Evolutionary conservation across 2,888 invertebrate genomes (phyloP), one percentile per base, ranked within the genome.

Genomic region (Hemithea aestivaria): DNA sequence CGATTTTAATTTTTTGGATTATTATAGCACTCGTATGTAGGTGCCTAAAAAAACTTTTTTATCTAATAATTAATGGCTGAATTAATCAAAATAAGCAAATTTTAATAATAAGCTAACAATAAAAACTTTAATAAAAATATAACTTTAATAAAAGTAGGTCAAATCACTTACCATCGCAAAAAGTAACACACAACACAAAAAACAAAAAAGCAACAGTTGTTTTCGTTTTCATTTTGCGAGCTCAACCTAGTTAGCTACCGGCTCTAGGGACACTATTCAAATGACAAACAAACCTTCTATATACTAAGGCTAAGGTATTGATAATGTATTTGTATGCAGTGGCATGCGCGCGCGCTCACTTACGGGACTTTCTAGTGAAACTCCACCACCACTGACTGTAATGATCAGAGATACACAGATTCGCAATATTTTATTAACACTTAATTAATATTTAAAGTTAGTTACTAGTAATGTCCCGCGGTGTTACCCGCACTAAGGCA

Each of bases 351-450:
- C 62, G 43, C 76, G 75, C 71, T 73, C 69, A 61, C 69, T 75
- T 74, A 74, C 75, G 77, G 80, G 75, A 85, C 88, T 88, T 88
- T 88, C 88, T 87, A 79, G 66, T 74, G 87, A 88, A 87, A 87
- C 79, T 82, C 77, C 73, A 38, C 64, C 64, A 67, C 68, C 57
- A 67, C 65, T 61, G 58, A 56, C 52, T 36, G 60, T 62, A 69
- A 66, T 60, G 56, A 49, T 65, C 62, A 66, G 62, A 56, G 57
- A 38, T 38, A 35, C 10, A 20, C 34, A 35, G 10, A 16, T 16
- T 16, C 16, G 2, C 16, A 20, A 8, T 9, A 9, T 25, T 9
- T 8, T 3, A 25, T 2, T 9, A 9, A 25, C 10, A 16, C 2
- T 16, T 16, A 16, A 4, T 16, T 16, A 4, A 5, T 4, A 2